Base-by-base conservation (phyloP, 2,797 vertebrate species). In the Periparus ater region DNA sequence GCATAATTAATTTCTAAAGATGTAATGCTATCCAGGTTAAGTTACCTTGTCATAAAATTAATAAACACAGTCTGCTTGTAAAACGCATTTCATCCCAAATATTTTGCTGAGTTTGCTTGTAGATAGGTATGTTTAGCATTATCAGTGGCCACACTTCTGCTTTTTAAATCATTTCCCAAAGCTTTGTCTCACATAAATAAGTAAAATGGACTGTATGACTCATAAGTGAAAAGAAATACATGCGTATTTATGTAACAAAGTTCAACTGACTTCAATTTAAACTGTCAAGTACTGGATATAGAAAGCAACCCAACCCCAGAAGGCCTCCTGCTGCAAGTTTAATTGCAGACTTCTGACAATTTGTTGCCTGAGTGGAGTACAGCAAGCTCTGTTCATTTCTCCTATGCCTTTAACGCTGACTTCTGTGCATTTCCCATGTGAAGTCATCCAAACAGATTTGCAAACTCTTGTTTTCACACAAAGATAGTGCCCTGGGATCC, bases 401-500 rank as follows among this genome's bases (percentile, higher is more conserved):
- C 67, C 60, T 50, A 6, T 4, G 32, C 38, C 40, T 82, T 82
- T 70, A 79, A 36, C 0, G 29, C 47, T 82, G 81, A 63, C 67
- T 89, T 85, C 45, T 57, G 50, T 89, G 81, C 72, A 71, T 85
- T 92, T 96, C 34, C 71, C 11, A 0, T 34, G 71, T 79, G 72
- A 91, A 91, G 25, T 85, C 84, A 91, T 67, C 84, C 91, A 82
- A 85, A 66, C 0, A 77, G 40, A 62, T 91, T 73, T 88, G 66
- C 55, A 88, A 61, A 84, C 84, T 79, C 82, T 71, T 68, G 68
- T 82, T 93, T 92, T 61, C 81, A 79, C 88, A 92, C 29, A 74
- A 93, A 93, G 61, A 71, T 67, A 50, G 32, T 80, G 78, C 30
- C 50, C 42, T 34, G 81, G 57, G 45, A 79, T 62, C 14, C 86